Conservation (phyloP, 92 coral and sea anemone genomes). For the Actinostola sp. region DNA sequence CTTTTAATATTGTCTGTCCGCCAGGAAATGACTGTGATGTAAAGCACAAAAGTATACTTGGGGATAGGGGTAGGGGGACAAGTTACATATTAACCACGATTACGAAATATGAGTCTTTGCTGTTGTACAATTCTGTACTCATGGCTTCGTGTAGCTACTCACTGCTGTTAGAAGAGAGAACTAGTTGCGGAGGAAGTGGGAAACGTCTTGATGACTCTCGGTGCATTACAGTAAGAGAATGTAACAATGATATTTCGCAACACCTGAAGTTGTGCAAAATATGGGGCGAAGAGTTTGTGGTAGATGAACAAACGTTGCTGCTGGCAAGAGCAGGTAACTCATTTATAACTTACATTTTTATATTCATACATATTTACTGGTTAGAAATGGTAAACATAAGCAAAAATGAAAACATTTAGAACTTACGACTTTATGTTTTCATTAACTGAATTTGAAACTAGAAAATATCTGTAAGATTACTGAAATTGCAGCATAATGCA, state of each 20-base stretch:
- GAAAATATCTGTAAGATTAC: too few relatives aligned
- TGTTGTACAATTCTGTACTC: too few relatives aligned
- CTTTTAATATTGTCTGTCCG: too few relatives aligned
- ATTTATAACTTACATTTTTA: neutral
- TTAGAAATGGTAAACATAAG: neutral
- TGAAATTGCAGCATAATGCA: too few relatives aligned
- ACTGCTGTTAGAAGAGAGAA: neutral
- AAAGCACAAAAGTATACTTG: too few relatives aligned
- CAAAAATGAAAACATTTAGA: neutral
- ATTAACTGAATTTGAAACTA: neutral
- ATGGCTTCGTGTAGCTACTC: constrained; percentile 34
- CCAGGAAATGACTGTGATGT: too few relatives aligned
- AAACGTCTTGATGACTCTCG: constrained; percentile 19
- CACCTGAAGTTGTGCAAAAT: constrained; percentile 26
- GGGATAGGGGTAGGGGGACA: too few relatives aligned
- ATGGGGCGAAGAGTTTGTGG: neutral
- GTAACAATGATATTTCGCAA: constrained; percentile 21
- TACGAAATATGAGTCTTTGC: too few relatives aligned
- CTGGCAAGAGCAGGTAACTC: constrained; percentile 46
- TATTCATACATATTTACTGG: neutral
- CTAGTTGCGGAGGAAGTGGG: constrained; percentile 15
- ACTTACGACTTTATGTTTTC: neutral
- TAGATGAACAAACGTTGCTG: constrained; percentile 25
- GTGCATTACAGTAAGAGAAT: constrained; percentile 23
- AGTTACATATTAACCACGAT: too few relatives aligned